These are phyloP conservation scores for Ceratina japonica DNA, from an alignment of 1,140 invertebrate genomes.

Conservation along the genomic window DNA sequence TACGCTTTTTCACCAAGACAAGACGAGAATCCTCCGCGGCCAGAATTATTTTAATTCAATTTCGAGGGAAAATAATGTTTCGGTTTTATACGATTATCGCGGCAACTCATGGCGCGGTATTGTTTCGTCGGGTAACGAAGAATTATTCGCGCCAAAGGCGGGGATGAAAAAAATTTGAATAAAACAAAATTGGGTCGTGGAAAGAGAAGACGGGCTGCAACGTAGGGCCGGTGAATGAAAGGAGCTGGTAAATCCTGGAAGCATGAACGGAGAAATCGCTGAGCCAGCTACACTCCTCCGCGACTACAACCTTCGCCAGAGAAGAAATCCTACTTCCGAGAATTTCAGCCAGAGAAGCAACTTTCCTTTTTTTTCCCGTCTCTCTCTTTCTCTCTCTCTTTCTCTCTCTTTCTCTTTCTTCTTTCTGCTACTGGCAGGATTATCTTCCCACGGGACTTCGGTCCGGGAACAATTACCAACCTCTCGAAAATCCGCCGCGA, in stretches of 20 bases:
- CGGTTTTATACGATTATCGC: not conserved
- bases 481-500: conserved; percentile 44
- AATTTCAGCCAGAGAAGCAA: conserved; percentile 64
- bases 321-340: conserved; percentile 67
- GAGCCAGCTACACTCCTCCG: conserved; percentile 38
- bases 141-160: not conserved
- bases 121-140: not conserved
- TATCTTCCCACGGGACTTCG: conserved; percentile 51
- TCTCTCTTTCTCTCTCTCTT: too few relatives aligned
- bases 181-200: conserved; percentile 22
- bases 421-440: conserved; percentile 23
- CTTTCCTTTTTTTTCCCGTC: conserved; percentile 57
- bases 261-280: conserved; percentile 38
- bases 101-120: not conserved
- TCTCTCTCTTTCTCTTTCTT: too few relatives aligned
- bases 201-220: conserved; percentile 1
- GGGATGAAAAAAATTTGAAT: conserved; percentile 33
- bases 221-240: conserved; percentile 34
- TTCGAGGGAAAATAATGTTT: not conserved
- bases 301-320: conserved; percentile 50
- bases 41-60: not conserved
- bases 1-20: not conserved
- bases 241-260: conserved; percentile 35
- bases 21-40: not conserved
- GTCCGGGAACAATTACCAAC: conserved; percentile 38